Base-by-base conservation (phyloP, 1,140 invertebrate genomes). In the Agrilus planipennis region DNA sequence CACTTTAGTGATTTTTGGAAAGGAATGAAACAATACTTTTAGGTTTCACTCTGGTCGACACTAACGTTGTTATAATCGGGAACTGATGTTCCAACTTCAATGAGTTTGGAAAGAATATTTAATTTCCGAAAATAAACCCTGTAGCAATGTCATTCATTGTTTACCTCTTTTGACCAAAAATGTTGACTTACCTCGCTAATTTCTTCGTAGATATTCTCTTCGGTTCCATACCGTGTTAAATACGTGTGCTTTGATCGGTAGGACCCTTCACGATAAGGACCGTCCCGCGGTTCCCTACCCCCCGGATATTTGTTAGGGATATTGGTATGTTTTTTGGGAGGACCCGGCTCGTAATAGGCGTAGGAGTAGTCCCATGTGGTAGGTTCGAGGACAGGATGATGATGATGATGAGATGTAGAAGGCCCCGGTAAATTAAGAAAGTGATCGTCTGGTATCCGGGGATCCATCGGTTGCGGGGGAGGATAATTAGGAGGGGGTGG, bases 121-220 rank as follows among this genome's bases (percentile, higher is more conserved):
- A n/a, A n/a, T n/a, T n/a, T n/a, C n/a, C n/a, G n/a, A n/a, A n/a
- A n/a, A n/a, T n/a, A n/a, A n/a, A n/a, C n/a, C n/a, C n/a, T n/a
- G n/a, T n/a, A n/a, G n/a, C n/a, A n/a, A n/a, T n/a, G n/a, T n/a
- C n/a, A n/a, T n/a, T n/a, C n/a, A n/a, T n/a, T n/a, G n/a, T n/a
- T n/a, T n/a, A n/a, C n/a, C n/a, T n/a, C n/a, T n/a, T n/a, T 62
- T 42, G 65, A 65, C n/a, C n/a, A n/a, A n/a, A n/a, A n/a, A n/a
- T n/a, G n/a, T n/a, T n/a, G n/a, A n/a, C n/a, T n/a, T 45, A 68
- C 70, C 41, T 77, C 74, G 40, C 71, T 80, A 51, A 89, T 87
- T 68, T 89, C 84, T 65, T 88, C 84, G 58, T 89, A 89, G 55
- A 89, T 86, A 59, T 89, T 89, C 65, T 89, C 84, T 58, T 82